These are phyloP conservation scores for Chrysomallon squamiferum DNA, from an alignment of 1,140 invertebrate genomes.

Conservation along the genomic window DNA sequence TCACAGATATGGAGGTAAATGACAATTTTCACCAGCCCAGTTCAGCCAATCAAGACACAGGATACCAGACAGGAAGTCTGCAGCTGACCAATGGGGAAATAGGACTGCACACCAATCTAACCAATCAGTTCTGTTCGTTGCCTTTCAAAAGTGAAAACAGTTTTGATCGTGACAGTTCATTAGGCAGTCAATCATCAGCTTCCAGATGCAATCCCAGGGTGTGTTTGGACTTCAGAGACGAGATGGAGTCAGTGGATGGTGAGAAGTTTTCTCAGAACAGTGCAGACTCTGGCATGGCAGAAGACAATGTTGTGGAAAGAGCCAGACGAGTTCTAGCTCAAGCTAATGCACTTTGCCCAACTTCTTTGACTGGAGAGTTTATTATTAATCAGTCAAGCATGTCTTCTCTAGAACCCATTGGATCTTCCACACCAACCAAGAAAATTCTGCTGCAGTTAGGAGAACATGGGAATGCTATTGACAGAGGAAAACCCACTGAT, in stretches of 20 bases:
- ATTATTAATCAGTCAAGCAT: background rate
- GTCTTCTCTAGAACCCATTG: background rate
- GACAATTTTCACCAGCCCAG: background rate
- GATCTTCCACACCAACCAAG: slow-evolving; percentile 1
- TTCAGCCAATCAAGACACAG: slow-evolving; percentile 17
- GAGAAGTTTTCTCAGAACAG: background rate
- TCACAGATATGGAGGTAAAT: slow-evolving; percentile 4
- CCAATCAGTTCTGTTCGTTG: slow-evolving; percentile 32
- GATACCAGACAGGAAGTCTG: slow-evolving; percentile 18
- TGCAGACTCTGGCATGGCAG: slow-evolving; percentile 1
- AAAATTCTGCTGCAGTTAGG: background rate
- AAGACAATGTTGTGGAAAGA: slow-evolving; percentile 4
- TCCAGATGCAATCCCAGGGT: background rate
- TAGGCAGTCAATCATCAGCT: slow-evolving; percentile 5
- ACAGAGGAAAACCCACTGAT: background rate
- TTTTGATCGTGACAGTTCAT: slow-evolving; percentile 16
- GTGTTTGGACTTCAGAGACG: background rate
- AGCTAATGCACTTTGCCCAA: background rate
- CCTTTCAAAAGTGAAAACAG: slow-evolving; percentile 25
- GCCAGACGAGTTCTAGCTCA: slow-evolving; percentile 1
- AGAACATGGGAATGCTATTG: background rate
- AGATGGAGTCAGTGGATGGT: background rate
- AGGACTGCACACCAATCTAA: slow-evolving; percentile 30
- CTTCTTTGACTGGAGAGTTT: background rate
- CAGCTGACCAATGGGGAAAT: slow-evolving; percentile 9